Evolutionary conservation across 2,797 vertebrate species (phyloP).

Genomic region (Huso huso): DNA sequence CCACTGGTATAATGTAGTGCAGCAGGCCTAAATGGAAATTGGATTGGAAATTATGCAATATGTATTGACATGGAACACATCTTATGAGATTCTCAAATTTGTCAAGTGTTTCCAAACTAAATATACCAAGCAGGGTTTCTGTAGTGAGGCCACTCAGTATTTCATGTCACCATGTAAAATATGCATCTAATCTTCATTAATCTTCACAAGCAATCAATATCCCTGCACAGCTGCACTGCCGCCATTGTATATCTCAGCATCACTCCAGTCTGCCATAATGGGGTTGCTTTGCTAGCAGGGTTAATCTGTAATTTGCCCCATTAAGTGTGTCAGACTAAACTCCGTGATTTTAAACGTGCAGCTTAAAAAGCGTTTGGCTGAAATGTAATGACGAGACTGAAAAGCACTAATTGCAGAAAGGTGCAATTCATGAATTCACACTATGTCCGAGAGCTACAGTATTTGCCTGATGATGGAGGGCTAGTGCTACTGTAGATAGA

Average conservation of each 20-base stretch:
- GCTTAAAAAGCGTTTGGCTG: no score
- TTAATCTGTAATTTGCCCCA: no score
- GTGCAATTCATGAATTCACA: no score
- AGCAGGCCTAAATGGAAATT: not conserved
- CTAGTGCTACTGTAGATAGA: no score
- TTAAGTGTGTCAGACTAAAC: no score
- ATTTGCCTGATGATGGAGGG: no score
- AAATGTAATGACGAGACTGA: no score
- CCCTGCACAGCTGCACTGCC: not conserved
- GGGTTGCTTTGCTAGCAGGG: not conserved
- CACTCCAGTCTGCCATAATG: no score
- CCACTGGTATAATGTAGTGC: not conserved
- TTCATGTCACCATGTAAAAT: not conserved
- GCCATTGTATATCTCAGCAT: no score
- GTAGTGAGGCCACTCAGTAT: not conserved
- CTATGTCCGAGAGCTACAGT: no score
- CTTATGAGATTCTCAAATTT: not conserved
- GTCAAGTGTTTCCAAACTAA: not conserved
- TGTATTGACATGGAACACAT: slow-evolving; percentile 5
- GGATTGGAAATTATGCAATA: not conserved
- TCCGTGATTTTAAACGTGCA: no score
- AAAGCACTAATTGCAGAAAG: no score
- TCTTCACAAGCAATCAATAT: not conserved
- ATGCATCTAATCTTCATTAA: not conserved
- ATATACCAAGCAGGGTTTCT: not conserved